A percentile compares a stretch with the other conserved stretches of the same genome.
Conservation (phyloP, 2,888 invertebrate species). For the Mayetiola destructor region DNA sequence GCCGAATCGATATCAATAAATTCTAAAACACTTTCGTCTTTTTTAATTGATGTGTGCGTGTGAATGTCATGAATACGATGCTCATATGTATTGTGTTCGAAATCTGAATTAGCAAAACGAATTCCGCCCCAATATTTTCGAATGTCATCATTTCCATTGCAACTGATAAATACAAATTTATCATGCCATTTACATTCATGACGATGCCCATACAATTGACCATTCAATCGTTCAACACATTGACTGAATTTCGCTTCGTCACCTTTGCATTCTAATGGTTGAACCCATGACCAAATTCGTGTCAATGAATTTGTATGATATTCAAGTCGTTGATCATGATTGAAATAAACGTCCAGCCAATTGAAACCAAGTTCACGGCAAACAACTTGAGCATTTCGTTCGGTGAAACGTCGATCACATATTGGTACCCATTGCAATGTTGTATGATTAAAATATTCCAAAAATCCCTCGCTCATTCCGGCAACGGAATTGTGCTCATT, state of each 20-base stretch:
- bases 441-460: slow-evolving; percentile 90
- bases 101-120: slow-evolving; percentile 76
- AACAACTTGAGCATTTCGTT: slow-evolving; percentile 91
- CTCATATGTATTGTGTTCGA: slow-evolving; percentile 73
- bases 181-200: slow-evolving; percentile 82
- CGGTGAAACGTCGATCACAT: slow-evolving; percentile 90
- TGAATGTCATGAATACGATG: slow-evolving; percentile 67
- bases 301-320: slow-evolving; percentile 78
- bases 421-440: slow-evolving; percentile 93
- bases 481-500: slow-evolving; percentile 40
- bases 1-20: slow-evolving; percentile 78
- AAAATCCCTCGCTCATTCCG: slow-evolving; percentile 61
- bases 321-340: slow-evolving; percentile 71
- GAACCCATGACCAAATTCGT: slow-evolving; percentile 88
- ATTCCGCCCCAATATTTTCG: slow-evolving; percentile 92
- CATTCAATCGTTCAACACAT: slow-evolving; percentile 79
- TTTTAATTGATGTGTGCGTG: slow-evolving; percentile 52
- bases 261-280: slow-evolving; percentile 72
- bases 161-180: slow-evolving; percentile 84
- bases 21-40: slow-evolving; percentile 61
- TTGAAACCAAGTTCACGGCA: slow-evolving; percentile 86
- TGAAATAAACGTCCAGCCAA: slow-evolving; percentile 75
- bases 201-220: slow-evolving; percentile 70
- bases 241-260: slow-evolving; percentile 62
- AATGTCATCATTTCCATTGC: slow-evolving; percentile 32